These are phyloP conservation scores for Zosterops borbonicus DNA, from an alignment of 2,113 vertebrate species.

Conservation along the genomic window DNA sequence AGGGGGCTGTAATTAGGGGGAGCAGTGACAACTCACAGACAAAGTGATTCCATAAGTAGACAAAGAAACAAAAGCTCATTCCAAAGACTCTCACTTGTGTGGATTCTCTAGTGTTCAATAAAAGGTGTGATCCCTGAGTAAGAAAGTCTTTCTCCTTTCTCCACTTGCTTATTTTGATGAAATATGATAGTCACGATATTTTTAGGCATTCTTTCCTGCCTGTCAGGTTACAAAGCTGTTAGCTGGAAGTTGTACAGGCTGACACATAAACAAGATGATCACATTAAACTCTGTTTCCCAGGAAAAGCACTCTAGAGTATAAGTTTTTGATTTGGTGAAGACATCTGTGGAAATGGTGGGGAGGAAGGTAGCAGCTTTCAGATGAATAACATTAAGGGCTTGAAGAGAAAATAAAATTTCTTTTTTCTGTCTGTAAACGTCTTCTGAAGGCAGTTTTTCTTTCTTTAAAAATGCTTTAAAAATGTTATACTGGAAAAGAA, in stretches of 20 bases:
- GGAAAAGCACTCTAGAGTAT: not conserved
- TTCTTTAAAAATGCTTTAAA: not conserved
- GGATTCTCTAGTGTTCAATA: conserved; percentile 59
- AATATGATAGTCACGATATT: conserved; percentile 55
- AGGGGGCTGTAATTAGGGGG: conserved; percentile 14
- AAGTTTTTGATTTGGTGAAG: conserved; percentile 34
- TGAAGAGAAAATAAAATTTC: not conserved
- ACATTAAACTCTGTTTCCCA: not conserved
- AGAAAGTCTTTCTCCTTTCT: conserved; percentile 52
- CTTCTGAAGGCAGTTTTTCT: not conserved
- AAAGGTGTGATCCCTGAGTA: conserved; percentile 51
- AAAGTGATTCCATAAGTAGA: conserved; percentile 41
- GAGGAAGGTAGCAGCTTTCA: not conserved
- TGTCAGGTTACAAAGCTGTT: conserved; percentile 47
- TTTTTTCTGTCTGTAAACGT: not conserved
- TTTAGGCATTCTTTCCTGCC: conserved; percentile 36
- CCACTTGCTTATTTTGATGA: conserved; percentile 66
- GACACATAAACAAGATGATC: conserved; percentile 41
- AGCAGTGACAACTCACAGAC: conserved; percentile 8
- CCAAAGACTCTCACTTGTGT: not conserved
- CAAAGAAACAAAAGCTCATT: conserved; percentile 34
- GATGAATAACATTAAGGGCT: not conserved
- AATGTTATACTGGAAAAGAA: not conserved
- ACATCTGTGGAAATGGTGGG: not conserved
- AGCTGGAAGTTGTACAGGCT: not conserved